Base-by-base conservation (phyloP, 2,888 invertebrate species). In the Limenitis camilla region DNA sequence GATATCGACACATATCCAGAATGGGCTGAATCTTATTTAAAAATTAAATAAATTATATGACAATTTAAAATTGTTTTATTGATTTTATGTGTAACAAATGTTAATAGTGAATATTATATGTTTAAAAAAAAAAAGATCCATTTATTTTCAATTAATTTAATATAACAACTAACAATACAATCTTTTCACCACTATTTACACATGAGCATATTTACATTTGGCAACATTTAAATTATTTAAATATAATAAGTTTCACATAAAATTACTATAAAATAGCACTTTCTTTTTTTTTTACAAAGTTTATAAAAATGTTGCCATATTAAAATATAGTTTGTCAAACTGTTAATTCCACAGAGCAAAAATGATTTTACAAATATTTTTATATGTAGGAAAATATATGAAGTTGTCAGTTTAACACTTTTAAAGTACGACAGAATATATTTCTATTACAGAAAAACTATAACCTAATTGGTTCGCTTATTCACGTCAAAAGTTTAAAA, bases 1-100 rank as follows among this genome's bases (percentile, higher is more conserved):
- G 77, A 80, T 39, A 69, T 73, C 19, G 68, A 66, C 10, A 9
- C 60, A 1, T 65, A 65, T 51, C 74, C 79, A 0, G 50, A 50
- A 0, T 81, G 81, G 81, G 69, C 75, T 0, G 29, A 51, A 19
- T 19, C 3, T 3, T 19, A 19, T 19, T 19, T 19, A 19, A 19
- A 19, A 19, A 19, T 19, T 3, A 19, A 19, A 19, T 19, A 19
- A 19, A 19, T 19, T 19, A 3, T 19, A 19, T 19, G n/a, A 19
- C 19, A 19, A 19, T 19, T 19, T 19, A 19, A 19, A 19, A 19
- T 19, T 2, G 19, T 19, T 19, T 19, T 19, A 19, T 19, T 19
- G 19, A 19, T 19, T 19, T 19, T 19, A 19, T 19, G 19, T n/a
- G n/a, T n/a, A n/a, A n/a, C n/a, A n/a, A n/a, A n/a, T n/a, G n/a